Evolutionary conservation across 2,888 invertebrate species (phyloP).

Genomic region (Hemistola chrysoprasaria): DNA sequence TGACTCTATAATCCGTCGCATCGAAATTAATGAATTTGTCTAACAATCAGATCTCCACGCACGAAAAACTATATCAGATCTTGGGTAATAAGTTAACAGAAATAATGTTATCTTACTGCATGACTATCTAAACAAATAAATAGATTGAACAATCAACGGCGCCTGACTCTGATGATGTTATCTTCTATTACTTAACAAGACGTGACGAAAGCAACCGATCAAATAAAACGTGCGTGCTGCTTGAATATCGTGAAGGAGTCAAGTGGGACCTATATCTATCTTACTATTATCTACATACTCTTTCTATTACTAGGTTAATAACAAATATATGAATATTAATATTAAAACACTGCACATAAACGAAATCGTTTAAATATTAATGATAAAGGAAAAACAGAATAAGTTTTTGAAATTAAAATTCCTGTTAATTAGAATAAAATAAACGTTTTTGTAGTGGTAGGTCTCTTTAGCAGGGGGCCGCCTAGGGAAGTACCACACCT

Average conservation of each 20-base stretch:
- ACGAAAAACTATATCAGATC: slow-evolving; percentile 3
- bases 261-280: slow-evolving; percentile 2
- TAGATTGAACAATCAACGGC: slow-evolving; percentile 57
- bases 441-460: too few species aligned
- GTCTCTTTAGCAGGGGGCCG: too few species aligned
- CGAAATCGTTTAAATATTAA: too few species aligned
- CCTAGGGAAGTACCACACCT: too few species aligned
- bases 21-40: slow-evolving; percentile 11
- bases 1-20: too few species aligned
- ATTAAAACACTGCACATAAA: too few species aligned
- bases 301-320: too few species aligned
- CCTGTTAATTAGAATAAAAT: too few species aligned
- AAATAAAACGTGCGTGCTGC: slow-evolving; percentile 44
- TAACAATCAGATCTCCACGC: slow-evolving; percentile 22
- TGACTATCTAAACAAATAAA: slow-evolving; percentile 55
- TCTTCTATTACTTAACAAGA: slow-evolving; percentile 68
- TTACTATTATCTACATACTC: too few species aligned
- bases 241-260: slow-evolving; percentile 2
- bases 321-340: too few species aligned
- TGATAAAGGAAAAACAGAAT: too few species aligned
- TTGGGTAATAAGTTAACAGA: slow-evolving; percentile 11
- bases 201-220: slow-evolving; percentile 59
- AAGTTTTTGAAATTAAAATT: too few species aligned
- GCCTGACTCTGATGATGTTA: slow-evolving; percentile 60
- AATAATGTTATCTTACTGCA: slow-evolving; percentile 51